Conservation (phyloP, 2,888 invertebrate genomes). For the Nomada goodeniana region DNA sequence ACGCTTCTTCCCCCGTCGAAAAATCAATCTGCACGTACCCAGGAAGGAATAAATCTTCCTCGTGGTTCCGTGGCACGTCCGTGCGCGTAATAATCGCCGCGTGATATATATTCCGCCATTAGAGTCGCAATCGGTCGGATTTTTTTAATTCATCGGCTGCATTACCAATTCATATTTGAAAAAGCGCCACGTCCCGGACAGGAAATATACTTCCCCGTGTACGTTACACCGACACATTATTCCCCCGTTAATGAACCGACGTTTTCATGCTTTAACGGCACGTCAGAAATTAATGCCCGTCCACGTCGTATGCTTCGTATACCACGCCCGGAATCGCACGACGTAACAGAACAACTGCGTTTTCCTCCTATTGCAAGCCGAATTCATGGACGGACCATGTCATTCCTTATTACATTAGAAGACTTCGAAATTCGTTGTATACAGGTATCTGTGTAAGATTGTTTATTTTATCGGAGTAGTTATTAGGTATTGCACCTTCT, state of each 20-base stretch:
- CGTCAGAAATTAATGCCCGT: conserved; percentile 45
- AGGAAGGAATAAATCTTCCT: conserved; percentile 51
- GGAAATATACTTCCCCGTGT: conserved; percentile 10
- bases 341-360: not conserved
- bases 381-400: not conserved
- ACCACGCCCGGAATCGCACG: not conserved
- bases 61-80: conserved; percentile 7
- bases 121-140: conserved; percentile 30
- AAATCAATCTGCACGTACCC: conserved; percentile 52
- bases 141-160: conserved; percentile 36
- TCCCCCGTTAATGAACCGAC: conserved; percentile 47
- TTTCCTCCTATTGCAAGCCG: not conserved
- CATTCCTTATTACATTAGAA: not conserved
- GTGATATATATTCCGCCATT: conserved; percentile 44
- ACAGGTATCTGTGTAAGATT: no score
- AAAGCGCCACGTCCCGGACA: not conserved
- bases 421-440: no score
- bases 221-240: conserved; percentile 50
- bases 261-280: conserved; percentile 49
- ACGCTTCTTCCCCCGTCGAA: conserved; percentile 34
- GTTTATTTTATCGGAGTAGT: no score
- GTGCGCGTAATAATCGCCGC: conserved; percentile 37
- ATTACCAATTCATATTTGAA: conserved; percentile 46
- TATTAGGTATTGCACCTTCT: no score
- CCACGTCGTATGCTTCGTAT: not conserved